These are phyloP conservation scores for Spodoptera littoralis DNA, from an alignment of 2,888 invertebrate genomes.

Conservation along the genomic window DNA sequence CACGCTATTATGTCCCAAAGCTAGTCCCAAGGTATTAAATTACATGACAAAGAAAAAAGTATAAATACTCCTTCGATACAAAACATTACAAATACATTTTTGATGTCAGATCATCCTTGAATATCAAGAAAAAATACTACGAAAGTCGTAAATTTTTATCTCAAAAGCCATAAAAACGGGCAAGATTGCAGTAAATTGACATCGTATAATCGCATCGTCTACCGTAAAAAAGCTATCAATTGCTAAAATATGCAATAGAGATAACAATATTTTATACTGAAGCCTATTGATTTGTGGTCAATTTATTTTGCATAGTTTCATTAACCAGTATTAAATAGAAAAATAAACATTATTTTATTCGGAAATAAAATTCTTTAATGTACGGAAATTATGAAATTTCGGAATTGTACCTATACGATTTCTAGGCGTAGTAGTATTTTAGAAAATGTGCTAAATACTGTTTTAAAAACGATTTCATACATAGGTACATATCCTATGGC, in stretches of 20 bases:
- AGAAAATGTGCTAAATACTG: too few species aligned
- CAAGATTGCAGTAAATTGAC: slow-evolving; percentile 60
- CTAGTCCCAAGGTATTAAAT: background rate
- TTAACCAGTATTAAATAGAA: background rate
- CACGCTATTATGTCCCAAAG: slow-evolving; percentile 1
- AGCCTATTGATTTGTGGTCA: slow-evolving; percentile 35
- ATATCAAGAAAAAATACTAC: slow-evolving; percentile 51
- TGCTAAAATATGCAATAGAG: slow-evolving; percentile 55
- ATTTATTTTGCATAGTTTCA: slow-evolving; percentile 25
- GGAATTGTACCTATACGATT: too few species aligned
- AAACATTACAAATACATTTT: slow-evolving; percentile 43
- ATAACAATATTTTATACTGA: slow-evolving; percentile 45
- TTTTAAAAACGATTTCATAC: too few species aligned
- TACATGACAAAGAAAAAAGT: slow-evolving; percentile 4
- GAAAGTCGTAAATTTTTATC: slow-evolving; percentile 54
- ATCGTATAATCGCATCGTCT: slow-evolving; percentile 53
- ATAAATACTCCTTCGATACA: slow-evolving; percentile 12
- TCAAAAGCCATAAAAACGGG: slow-evolving; percentile 47
- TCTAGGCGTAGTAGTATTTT: too few species aligned
- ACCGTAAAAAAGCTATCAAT: slow-evolving; percentile 55
- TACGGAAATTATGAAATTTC: too few species aligned
- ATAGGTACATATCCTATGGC: too few species aligned
- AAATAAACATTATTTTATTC: too few species aligned
- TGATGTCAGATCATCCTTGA: slow-evolving; percentile 49
- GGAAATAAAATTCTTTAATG: too few species aligned